These are phyloP conservation scores for Rhadinocentrus ornatus DNA, from an alignment of 2,797 vertebrate species.

Conservation along the genomic window DNA sequence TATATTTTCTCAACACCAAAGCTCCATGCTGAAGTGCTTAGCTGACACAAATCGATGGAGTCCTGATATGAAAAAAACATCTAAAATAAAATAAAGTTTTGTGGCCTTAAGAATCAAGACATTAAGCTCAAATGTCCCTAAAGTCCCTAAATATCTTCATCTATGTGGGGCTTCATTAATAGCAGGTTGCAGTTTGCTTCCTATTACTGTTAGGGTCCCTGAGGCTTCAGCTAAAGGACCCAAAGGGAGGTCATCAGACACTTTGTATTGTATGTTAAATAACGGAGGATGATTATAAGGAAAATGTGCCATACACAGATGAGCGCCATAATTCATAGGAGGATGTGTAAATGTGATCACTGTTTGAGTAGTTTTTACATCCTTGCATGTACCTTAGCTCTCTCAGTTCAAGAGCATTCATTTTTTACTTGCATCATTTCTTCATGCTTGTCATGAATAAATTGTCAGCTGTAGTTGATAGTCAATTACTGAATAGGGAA, in stretches of 20 bases:
- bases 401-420: background rate
- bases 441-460: too few relatives aligned
- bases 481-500: background rate
- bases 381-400: background rate
- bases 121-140: background rate
- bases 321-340: background rate
- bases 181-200: background rate
- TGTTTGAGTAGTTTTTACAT: too few relatives aligned
- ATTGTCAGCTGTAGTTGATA: too few relatives aligned
- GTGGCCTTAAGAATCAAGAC: background rate
- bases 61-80: constrained; percentile 12
- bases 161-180: background rate
- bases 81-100: background rate
- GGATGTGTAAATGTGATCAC: too few relatives aligned
- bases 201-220: background rate
- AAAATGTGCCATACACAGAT: background rate
- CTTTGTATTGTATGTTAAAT: background rate
- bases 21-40: constrained; percentile 34
- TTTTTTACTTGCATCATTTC: background rate
- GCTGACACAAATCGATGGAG: constrained; percentile 34
- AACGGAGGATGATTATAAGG: background rate
- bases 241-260: background rate
- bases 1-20: constrained; percentile 18
- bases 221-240: background rate
- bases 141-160: background rate